Evolutionary conservation across 2,113 vertebrate genomes (phyloP), one percentile per base, ranked within the genome.

Genomic region (Nycticebus coucang): DNA sequence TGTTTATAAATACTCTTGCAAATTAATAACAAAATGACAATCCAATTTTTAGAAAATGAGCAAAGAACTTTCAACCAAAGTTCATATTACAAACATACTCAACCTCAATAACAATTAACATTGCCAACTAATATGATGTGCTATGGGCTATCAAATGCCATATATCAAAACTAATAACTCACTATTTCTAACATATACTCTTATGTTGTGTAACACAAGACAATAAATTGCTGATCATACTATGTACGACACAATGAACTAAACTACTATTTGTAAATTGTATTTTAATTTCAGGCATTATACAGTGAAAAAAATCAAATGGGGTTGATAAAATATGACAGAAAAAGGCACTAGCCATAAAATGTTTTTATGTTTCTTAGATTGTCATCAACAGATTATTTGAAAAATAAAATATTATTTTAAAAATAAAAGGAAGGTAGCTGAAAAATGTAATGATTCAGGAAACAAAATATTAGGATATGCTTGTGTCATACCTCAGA

Each of bases 11-110:
- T 53, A 9, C 8, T 89, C 30, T 62, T 78, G 24, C 9, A 83
- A 93, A 84, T 83, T 77, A 95, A 22, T 75, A 89, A 33, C 53
- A 84, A 60, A 69, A n/a, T n/a, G 26, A 2, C 45, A 92, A 79
- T 69, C 35, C 15, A 41, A 26, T 82, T 83, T 57, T 82, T 84
- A 71, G 28, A 82, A 93, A 84, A 2, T 69, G 10, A 55, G 53
- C 59, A 88, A 66, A 66, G 53, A 83, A 69, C 5, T n/a, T 72
- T 19, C n/a, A 37, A 21, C 26, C 50, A 87, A 78, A 93, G 45
- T 71, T 5, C 50, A 59, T 79, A n/a, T 74, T 55, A 72, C 41
- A 89, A 74, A 59, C 8, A 62, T 53, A 62, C 0, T 8, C 7
- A 41, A 71, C 11, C 12, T 89, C 19, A 79, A 33, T 45, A 84